phyloP scores from a whole-genome alignment of 23 tunicate genomes.

The Ascidia mentula region DNA sequence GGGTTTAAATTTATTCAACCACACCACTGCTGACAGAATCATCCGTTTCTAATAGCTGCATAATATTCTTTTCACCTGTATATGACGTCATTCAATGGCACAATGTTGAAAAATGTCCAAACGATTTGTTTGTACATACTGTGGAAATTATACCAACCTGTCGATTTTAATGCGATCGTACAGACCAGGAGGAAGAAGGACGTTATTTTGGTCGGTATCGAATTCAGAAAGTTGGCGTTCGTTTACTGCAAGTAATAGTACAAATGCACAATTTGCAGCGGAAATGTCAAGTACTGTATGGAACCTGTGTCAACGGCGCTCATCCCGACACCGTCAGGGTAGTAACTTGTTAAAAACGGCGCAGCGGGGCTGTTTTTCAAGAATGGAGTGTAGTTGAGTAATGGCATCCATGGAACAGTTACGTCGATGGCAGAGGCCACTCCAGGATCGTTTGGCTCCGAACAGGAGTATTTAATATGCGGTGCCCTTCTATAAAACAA shows the following conservation, averaged over 20 bases:
- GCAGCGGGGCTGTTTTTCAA: slow-evolving; percentile 87
- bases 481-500: slow-evolving; percentile 41
- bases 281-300: neutral
- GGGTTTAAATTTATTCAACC: too few relatives aligned
- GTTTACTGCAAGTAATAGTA: slow-evolving; percentile 9
- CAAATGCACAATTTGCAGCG: too few relatives aligned
- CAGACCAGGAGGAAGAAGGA: slow-evolving; percentile 34
- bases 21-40: too few relatives aligned
- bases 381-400: slow-evolving; percentile 62
- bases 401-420: slow-evolving; percentile 45
- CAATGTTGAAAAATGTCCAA: too few relatives aligned
- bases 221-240: slow-evolving; percentile 5
- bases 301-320: slow-evolving; percentile 85
- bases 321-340: slow-evolving; percentile 97
- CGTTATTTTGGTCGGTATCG: slow-evolving; percentile 29
- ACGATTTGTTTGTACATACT: too few relatives aligned
- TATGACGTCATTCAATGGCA: too few relatives aligned
- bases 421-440: slow-evolving; percentile 48
- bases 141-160: slow-evolving; percentile 1
- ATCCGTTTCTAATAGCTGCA: too few relatives aligned
- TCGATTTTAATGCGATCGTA: slow-evolving; percentile 15
- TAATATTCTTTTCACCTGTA: too few relatives aligned
- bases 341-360: slow-evolving; percentile 75
- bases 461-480: slow-evolving; percentile 63
- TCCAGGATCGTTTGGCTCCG: slow-evolving; percentile 31